Percentiles rank a stretch among this genome's conserved stretches.
phyloP scores from a whole-genome alignment of 2,888 invertebrate genomes.

The Thereva nobilitata region DNA sequence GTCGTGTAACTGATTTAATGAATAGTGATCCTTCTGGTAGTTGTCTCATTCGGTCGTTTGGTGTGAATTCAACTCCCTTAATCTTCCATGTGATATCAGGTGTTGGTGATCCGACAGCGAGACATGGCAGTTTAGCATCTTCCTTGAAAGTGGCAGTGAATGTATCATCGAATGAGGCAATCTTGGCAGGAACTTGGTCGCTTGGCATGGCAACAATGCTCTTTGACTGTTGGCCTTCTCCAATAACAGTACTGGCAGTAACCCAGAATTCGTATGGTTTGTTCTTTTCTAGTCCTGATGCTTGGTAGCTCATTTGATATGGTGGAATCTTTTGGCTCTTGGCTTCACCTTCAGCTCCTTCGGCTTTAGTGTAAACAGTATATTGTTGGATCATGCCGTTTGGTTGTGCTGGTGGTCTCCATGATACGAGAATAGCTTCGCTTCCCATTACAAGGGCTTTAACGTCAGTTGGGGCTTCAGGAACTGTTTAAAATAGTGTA shows the following conservation, averaged over 20 bases:
- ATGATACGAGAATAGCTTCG: constrained; percentile 89
- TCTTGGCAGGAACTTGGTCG: constrained; percentile 81
- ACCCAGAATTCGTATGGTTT: constrained; percentile 93
- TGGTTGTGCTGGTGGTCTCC: constrained; percentile 90
- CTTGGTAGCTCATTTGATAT: constrained; percentile 85
- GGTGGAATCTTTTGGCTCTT: constrained; percentile 79
- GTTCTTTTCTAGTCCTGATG: constrained; percentile 78
- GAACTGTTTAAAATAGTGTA: constrained; percentile 65
- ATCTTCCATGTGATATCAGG: constrained; percentile 90
- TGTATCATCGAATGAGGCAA: constrained; percentile 93
- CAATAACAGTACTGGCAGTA: constrained; percentile 90
- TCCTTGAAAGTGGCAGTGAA: constrained; percentile 91
- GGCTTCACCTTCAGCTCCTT: constrained; percentile 67
- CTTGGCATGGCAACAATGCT: constrained; percentile 84
- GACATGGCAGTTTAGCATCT: constrained; percentile 87
- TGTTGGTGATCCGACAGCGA: constrained; percentile 88
- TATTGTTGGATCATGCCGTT: constrained; percentile 94
- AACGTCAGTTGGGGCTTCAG: constrained; percentile 89
- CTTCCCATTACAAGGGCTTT: constrained; percentile 91
- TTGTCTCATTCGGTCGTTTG: constrained; percentile 80
- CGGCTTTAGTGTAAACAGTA: constrained; percentile 85
- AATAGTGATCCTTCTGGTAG: constrained; percentile 89
- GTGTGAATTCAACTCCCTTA: constrained; percentile 76
- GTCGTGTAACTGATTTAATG: constrained; percentile 84
- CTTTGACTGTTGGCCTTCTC: constrained; percentile 89